Evolutionary conservation across 2,888 invertebrate species (phyloP).

Genomic region (Pachymerium ferrugineum): DNA sequence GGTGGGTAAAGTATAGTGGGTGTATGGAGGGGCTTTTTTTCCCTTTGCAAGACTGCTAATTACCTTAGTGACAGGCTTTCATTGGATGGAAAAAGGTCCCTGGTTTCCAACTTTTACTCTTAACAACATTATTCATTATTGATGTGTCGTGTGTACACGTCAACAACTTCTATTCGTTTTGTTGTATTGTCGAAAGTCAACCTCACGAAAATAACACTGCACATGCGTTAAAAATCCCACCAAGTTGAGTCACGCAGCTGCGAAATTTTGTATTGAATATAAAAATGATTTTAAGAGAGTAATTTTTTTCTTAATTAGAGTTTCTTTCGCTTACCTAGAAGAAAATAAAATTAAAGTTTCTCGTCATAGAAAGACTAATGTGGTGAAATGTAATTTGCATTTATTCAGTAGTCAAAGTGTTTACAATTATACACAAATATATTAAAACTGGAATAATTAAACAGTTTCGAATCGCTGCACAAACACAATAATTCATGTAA

Average conservation of each 20-base stretch:
- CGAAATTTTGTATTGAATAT: neutral
- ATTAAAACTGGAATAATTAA: neutral
- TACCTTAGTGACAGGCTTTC: conserved; percentile 17
- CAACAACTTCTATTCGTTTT: neutral
- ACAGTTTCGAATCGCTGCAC: too few relatives aligned
- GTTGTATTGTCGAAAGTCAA: neutral
- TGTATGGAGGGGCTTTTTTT: neutral
- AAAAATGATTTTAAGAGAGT: neutral
- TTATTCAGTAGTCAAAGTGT: neutral
- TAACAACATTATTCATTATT: conserved; percentile 27
- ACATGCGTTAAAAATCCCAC: conserved; percentile 19
- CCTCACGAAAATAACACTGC: neutral
- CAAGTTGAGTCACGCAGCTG: neutral
- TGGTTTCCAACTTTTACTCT: conserved; percentile 3
- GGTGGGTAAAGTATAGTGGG: conserved; percentile 11
- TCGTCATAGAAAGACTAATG: too few relatives aligned
- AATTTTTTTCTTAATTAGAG: too few relatives aligned
- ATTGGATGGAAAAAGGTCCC: neutral
- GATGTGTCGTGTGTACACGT: conserved; percentile 19
- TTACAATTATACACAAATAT: neutral
- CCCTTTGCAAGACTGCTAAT: conserved; percentile 12
- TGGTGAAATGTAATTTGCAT: too few relatives aligned
- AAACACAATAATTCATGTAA: too few relatives aligned
- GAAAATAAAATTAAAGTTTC: too few relatives aligned
- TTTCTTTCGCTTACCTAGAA: too few relatives aligned